Conservation (phyloP, 2,888 invertebrate species). For the Synanthedon andrenaeformis region DNA sequence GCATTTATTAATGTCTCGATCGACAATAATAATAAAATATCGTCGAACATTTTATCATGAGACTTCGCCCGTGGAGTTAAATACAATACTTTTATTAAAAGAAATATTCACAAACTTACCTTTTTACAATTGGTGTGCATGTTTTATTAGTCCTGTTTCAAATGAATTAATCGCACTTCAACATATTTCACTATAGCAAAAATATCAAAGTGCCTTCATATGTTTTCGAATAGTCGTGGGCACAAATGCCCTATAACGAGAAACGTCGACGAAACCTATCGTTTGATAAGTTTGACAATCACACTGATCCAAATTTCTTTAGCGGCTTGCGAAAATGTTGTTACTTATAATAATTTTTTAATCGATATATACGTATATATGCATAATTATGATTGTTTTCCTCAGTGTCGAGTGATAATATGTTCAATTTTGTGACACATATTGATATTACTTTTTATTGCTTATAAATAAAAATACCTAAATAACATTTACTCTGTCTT, state of each 20-base stretch:
- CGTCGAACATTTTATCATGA: too few species aligned
- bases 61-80: too few species aligned
- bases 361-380: conserved; percentile 22
- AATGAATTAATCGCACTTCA: neutral
- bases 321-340: conserved; percentile 39
- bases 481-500: conserved; percentile 24
- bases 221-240: conserved; percentile 29
- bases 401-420: conserved; percentile 27
- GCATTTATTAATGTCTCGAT: too few species aligned
- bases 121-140: too few species aligned
- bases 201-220: conserved; percentile 51
- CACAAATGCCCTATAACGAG: conserved; percentile 15
- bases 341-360: conserved; percentile 26
- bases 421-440: conserved; percentile 55
- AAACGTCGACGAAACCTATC: conserved; percentile 5
- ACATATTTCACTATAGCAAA: neutral
- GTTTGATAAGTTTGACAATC: conserved; percentile 28
- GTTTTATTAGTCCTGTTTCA: too few species aligned
- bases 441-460: conserved; percentile 65
- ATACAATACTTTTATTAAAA: too few species aligned
- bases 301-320: conserved; percentile 26
- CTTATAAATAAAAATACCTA: conserved; percentile 63
- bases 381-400: conserved; percentile 28
- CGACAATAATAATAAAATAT: too few species aligned
- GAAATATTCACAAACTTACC: too few species aligned